These are phyloP conservation scores for Dryobota labecula DNA, from an alignment of 2,888 invertebrate genomes.

Conservation along the genomic window DNA sequence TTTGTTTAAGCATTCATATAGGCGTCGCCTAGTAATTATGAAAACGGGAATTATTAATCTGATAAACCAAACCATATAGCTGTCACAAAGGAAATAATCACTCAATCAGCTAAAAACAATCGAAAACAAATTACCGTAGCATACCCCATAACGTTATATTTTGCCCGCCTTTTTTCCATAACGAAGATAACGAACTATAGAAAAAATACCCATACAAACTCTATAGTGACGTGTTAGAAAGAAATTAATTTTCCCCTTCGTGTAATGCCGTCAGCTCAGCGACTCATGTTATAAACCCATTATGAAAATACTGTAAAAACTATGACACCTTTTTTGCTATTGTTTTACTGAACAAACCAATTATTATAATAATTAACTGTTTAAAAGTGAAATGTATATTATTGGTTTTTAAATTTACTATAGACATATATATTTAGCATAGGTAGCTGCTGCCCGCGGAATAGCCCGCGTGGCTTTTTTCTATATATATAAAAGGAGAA, in stretches of 20 bases:
- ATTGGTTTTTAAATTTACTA: constrained; percentile 6
- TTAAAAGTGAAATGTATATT: constrained; percentile 1
- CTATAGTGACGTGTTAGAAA: constrained; percentile 26
- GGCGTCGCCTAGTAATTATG: not conserved
- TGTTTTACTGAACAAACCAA: constrained; percentile 17
- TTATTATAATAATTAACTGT: constrained; percentile 7
- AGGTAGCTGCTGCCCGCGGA: too few species aligned
- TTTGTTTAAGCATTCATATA: not conserved
- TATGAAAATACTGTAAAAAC: constrained; percentile 23
- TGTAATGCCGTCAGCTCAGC: constrained; percentile 18
- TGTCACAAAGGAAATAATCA: not conserved
- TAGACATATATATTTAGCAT: too few species aligned
- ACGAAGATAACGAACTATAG: not conserved
- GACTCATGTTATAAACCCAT: constrained; percentile 30
- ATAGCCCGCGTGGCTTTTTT: too few species aligned
- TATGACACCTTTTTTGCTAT: constrained; percentile 8
- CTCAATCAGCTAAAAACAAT: constrained; percentile 9
- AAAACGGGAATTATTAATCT: not conserved
- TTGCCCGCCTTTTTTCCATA: not conserved
- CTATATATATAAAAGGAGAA: too few species aligned
- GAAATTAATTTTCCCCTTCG: constrained; percentile 47
- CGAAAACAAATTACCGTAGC: not conserved
- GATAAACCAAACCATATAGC: not conserved
- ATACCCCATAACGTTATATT: not conserved
- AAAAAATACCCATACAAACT: constrained; percentile 3